phyloP scores from a whole-genome alignment of 2,113 vertebrate genomes.

The Sterrhoptilus dennistouni region DNA sequence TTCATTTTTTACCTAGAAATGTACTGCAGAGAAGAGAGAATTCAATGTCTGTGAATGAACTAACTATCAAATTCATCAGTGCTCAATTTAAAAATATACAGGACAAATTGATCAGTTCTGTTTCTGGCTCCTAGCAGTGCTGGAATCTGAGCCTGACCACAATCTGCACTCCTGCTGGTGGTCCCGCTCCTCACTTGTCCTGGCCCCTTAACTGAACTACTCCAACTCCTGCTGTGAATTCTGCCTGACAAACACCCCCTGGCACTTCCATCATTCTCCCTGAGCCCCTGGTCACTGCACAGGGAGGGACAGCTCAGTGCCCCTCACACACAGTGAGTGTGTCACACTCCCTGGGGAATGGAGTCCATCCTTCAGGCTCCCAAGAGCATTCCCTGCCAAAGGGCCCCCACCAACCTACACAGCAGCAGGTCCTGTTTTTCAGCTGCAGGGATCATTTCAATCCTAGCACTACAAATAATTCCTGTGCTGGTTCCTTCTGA shows the following conservation, averaged over 20 bases:
- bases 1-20: neutral
- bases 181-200: neutral
- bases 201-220: neutral
- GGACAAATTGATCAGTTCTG: neutral
- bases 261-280: neutral
- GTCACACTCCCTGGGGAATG: neutral
- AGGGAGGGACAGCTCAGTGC: neutral
- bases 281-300: accelerated
- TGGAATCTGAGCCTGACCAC: neutral
- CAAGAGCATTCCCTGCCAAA: neutral
- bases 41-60: neutral
- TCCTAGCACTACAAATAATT: neutral
- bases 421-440: neutral
- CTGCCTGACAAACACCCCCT: neutral
- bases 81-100: neutral
- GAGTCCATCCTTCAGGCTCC: neutral
- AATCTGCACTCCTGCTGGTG: neutral
- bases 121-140: neutral
- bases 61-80: neutral
- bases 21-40: neutral
- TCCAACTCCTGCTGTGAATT: neutral
- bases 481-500: neutral
- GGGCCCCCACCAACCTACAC: accelerated
- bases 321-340: neutral
- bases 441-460: neutral